phyloP scores from a whole-genome alignment of 2,797 vertebrate genomes.

The Epinephelus malabaricus region DNA sequence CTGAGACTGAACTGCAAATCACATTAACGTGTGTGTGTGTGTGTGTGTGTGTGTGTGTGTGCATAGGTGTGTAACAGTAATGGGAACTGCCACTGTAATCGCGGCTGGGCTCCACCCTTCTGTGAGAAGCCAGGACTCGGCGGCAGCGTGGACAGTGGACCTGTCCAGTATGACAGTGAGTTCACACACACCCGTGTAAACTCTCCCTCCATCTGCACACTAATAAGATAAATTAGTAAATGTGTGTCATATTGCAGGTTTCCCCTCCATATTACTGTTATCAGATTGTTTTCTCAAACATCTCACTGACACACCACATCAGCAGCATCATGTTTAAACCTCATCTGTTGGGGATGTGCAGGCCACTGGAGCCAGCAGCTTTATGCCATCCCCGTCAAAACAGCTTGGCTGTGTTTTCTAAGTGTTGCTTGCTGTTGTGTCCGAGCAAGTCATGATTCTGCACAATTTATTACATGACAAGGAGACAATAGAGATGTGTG shows the following conservation, averaged over 20 bases:
- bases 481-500: background rate
- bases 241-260: background rate
- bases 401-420: background rate
- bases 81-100: slow-evolving; percentile 92
- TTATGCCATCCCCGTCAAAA: no score
- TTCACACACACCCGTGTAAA: slow-evolving; percentile 38
- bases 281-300: background rate
- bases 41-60: slow-evolving; percentile 25
- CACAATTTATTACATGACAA: background rate
- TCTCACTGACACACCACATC: background rate
- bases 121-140: slow-evolving; percentile 92
- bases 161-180: slow-evolving; percentile 90
- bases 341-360: background rate
- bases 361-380: background rate
- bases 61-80: slow-evolving; percentile 96
- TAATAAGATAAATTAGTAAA: background rate
- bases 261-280: background rate
- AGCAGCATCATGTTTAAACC: background rate
- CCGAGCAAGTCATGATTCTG: background rate
- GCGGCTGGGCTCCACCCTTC: slow-evolving; percentile 92
- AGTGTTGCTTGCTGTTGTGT: background rate
- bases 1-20: slow-evolving; percentile 5
- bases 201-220: background rate
- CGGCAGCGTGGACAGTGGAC: slow-evolving; percentile 96
- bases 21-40: slow-evolving; percentile 23